A percentile compares a stretch with the other conserved stretches of the same genome.
Conservation (phyloP, 2,113 vertebrate genomes). For the Ifrita kowaldi region DNA sequence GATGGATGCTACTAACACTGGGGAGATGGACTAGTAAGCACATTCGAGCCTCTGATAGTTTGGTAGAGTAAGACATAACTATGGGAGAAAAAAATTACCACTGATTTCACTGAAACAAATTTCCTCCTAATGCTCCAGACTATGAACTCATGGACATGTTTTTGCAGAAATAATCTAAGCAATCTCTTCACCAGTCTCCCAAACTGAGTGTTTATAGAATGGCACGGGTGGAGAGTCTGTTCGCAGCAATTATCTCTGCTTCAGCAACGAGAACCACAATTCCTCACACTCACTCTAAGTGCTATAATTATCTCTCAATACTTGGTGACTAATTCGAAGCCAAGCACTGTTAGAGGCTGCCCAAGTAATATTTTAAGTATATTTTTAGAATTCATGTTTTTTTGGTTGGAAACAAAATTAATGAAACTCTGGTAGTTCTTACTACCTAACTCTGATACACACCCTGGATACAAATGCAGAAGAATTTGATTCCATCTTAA, state of each 20-base stretch:
- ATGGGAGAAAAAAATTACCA: background rate
- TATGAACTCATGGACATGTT: background rate
- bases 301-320: constrained; percentile 31
- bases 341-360: background rate
- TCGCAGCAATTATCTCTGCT: constrained; percentile 9
- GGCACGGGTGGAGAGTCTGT: background rate
- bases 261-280: background rate
- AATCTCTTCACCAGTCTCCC: background rate
- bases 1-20: fast-evolving
- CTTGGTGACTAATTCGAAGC: constrained; percentile 17
- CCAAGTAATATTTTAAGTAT: constrained; percentile 10
- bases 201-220: background rate
- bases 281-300: background rate
- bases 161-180: background rate
- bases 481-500: background rate
- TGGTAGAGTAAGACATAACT: background rate
- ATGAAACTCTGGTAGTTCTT: background rate
- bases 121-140: background rate
- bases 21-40: background rate
- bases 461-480: background rate
- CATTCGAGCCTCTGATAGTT: background rate
- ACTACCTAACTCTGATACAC: background rate
- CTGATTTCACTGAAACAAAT: background rate
- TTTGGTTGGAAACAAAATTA: background rate
- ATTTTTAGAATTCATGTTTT: background rate